Evolutionary conservation across 2,797 vertebrate genomes (phyloP), one percentile per base, ranked within the genome.

Genomic region (Chromobotia macracanthus): DNA sequence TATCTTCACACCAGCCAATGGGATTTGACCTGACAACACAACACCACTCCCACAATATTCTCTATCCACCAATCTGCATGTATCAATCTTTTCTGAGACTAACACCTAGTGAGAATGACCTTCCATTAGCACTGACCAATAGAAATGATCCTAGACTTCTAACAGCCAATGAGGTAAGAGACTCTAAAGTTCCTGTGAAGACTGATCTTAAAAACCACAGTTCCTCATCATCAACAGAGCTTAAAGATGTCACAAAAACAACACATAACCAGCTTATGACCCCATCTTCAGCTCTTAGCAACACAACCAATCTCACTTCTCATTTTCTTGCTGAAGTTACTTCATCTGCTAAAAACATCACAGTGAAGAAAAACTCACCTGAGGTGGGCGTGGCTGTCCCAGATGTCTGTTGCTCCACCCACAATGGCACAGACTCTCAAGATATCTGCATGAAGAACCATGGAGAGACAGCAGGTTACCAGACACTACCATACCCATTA

Each of bases 401-500:
- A 0, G 81, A 79, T 3, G 85, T 86, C 73, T 69, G 73, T 82
- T 77, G 82, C 44, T 89, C 88, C 55, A 88, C 88, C 66, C 90
- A 80, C 92, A 94, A 93, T 90, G 94, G 92, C 86, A 94, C 96
- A 90, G 83, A 87, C 44, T 82, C 82, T n/a, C 21, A 85, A 53
- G 88, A 89, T 53, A 87, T 90, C 75, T 86, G 87, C 63, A 89
- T 84, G 64, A 69, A 96, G 72, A 92, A 92, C 84, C 91, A 56
- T 3, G 55, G 92, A 88, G 82, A 90, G 91, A 90, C 91, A 78
- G 94, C 94, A 38, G 96, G 96, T 81, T 95, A 96, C 91, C 96
- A 96, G 92, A 95, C 95, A 0, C 94, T 97, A 80, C 95, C 96
- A 0, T 98, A 97, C 86, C 97, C 97, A 0, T 92, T 99, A 80